These are phyloP conservation scores for Apolygus lucorum DNA, from an alignment of 1,140 invertebrate genomes.

Conservation along the genomic window DNA sequence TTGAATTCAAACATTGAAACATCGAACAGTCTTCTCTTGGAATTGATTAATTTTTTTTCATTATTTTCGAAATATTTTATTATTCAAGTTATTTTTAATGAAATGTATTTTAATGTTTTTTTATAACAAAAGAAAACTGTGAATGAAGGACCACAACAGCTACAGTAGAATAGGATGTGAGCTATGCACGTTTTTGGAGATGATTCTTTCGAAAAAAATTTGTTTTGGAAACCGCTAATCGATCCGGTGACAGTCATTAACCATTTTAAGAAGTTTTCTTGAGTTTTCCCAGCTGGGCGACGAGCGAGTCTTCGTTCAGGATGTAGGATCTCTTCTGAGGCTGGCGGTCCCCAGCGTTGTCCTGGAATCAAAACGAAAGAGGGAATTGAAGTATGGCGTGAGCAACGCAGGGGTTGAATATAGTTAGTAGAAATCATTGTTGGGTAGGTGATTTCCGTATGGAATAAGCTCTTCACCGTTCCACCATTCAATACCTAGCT, in stretches of 20 bases:
- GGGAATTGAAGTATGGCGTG: too few species aligned
- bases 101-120: too few species aligned
- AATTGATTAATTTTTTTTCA: conserved; percentile 7
- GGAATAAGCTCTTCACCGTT: too few species aligned
- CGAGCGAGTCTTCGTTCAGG: conserved; percentile 29
- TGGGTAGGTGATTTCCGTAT: too few species aligned
- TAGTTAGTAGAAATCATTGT: too few species aligned
- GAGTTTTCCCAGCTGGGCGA: conserved; percentile 28
- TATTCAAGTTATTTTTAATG: background rate
- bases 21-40: conserved; percentile 12
- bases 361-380: too few species aligned
- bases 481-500: too few species aligned
- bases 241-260: background rate
- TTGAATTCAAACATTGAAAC: background rate
- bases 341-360: conserved; percentile 17
- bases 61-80: background rate
- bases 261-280: conserved; percentile 29
- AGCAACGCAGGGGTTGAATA: too few species aligned
- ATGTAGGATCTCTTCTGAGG: conserved; percentile 31
- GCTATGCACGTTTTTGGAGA: background rate
- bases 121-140: too few species aligned
- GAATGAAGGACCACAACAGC: background rate
- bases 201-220: conserved; percentile 4
- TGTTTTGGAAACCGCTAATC: too few species aligned
- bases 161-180: background rate